phyloP scores from a whole-genome alignment of 30 jellyfish, hydroid and myxozoan genomes.

The Mastigias papua region DNA sequence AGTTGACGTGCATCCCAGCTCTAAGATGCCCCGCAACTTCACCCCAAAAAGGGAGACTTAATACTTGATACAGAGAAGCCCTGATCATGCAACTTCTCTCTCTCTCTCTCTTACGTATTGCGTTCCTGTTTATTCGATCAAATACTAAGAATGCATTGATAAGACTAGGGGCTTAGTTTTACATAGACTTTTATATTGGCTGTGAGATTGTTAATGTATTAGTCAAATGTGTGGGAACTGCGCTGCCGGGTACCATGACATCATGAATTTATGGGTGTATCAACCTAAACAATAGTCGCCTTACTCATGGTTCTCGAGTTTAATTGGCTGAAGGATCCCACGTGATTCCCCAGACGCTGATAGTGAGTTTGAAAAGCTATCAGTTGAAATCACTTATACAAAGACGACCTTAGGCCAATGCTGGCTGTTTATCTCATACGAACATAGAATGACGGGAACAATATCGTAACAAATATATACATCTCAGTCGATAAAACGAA shows the following conservation, averaged over 20 bases:
- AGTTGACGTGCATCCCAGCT: neutral
- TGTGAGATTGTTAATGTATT: neutral
- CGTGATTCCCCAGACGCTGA: conserved; percentile 79
- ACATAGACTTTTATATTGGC: neutral
- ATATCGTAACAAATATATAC: neutral
- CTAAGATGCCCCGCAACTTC: conserved; percentile 5
- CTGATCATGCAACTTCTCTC: too few species aligned
- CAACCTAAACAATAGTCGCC: conserved; percentile 32
- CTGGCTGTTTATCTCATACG: conserved; percentile 1
- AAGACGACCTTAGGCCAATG: conserved; percentile 19
- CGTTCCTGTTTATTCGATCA: too few species aligned
- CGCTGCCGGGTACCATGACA: conserved; percentile 60
- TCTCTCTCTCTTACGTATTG: too few species aligned
- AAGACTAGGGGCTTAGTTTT: too few species aligned
- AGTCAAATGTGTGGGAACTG: neutral
- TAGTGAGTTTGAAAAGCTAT: conserved; percentile 66
- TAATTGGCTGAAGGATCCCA: conserved; percentile 50
- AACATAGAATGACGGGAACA: conserved; percentile 3
- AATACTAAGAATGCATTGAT: too few species aligned
- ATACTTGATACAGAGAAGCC: too few species aligned
- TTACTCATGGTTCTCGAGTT: conserved; percentile 46
- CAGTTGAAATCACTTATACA: conserved; percentile 56
- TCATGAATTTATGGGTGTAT: conserved; percentile 67
- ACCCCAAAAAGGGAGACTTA: too few species aligned
- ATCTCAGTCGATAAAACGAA: neutral